Base-by-base conservation (phyloP, 2,113 vertebrate genomes). In the Limnothrissa miodon region DNA sequence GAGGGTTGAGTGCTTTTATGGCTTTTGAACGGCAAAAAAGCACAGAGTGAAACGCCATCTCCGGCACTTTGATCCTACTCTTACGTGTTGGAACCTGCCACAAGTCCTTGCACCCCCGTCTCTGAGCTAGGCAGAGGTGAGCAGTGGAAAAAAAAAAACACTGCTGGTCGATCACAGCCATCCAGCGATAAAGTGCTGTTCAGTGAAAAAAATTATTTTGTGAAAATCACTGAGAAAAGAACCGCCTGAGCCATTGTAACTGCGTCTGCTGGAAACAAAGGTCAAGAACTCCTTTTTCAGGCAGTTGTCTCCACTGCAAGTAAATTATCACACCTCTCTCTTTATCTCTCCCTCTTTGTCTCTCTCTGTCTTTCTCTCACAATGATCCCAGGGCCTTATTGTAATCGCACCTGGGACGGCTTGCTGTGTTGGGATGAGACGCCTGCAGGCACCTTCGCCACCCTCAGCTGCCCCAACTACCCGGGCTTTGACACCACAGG, bases 351-450 rank as follows among this genome's bases (percentile, higher is more conserved):
- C 15, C 13, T 13, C 9, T 74, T 33, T 74, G 25, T 66, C 23
- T 13, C 25, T 66, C 59, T 66, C 25, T 66, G 1, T 33, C 8
- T 66, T 25, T 66, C 59, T 66, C 5, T 33, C 25, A 21, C 21
- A 21, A 74, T 39, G 66, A 11, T 13, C 15, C 2, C 84, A 99
- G 98, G 94, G 83, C 84, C 85, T 0, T 96, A 94, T 78, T 99
- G 98, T 92, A 94, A 93, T 82, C 93, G 91, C 2, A 95, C 96
- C 0, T 99, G 98, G 98, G 98, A 99, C 5, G 98, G 97, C 45
- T 96, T 95, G 94, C 78, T 98, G 56, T 99, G 98, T 87, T 99
- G 98, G 98, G 95, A 96, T 0, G 96, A 98, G 88, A 96, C 96
- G 0, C 95, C 95, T 0, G 95, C 95, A 59, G 96, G 97, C 81